phyloP scores from a whole-genome alignment of 2,888 invertebrate species.

The Drosophila kambysellisi region DNA sequence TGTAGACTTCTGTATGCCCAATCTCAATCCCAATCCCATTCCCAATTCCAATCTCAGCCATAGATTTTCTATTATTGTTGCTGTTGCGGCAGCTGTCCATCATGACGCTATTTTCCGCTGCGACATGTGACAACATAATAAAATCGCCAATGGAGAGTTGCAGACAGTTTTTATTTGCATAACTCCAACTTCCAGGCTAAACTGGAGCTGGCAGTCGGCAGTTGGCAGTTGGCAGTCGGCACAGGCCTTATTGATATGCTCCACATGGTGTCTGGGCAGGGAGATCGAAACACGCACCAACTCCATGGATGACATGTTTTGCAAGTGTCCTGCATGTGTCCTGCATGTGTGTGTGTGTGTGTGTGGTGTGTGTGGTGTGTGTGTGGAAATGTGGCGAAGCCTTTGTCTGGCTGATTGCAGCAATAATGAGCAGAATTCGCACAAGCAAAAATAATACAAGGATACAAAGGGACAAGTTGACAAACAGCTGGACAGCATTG shows the following conservation, averaged over 20 bases:
- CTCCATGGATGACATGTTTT: slow-evolving; percentile 32
- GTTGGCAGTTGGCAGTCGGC: not conserved
- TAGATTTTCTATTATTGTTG: not conserved
- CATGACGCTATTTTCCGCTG: slow-evolving; percentile 46
- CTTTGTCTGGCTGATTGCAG: slow-evolving; percentile 72
- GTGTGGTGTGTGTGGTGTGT: slow-evolving; percentile 2
- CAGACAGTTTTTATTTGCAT: slow-evolving; percentile 65
- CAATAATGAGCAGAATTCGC: slow-evolving; percentile 76
- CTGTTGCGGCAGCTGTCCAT: slow-evolving; percentile 52
- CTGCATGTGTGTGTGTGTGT: not conserved
- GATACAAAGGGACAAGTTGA: slow-evolving; percentile 40
- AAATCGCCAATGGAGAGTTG: slow-evolving; percentile 64
- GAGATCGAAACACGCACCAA: slow-evolving; percentile 60
- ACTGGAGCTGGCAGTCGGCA: not conserved
- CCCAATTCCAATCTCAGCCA: not conserved
- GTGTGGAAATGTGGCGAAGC: slow-evolving; percentile 4
- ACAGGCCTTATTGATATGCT: slow-evolving; percentile 62
- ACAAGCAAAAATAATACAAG: slow-evolving; percentile 46
- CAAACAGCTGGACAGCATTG: slow-evolving; percentile 65
- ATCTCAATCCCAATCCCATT: not conserved
- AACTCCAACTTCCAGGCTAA: slow-evolving; percentile 33
- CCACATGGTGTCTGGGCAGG: slow-evolving; percentile 57
- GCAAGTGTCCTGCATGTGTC: slow-evolving; percentile 12
- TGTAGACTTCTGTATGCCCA: not conserved
- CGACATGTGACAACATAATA: slow-evolving; percentile 76